Conservation (phyloP, 2,888 invertebrate genomes). For the Agrilus biguttatus region DNA sequence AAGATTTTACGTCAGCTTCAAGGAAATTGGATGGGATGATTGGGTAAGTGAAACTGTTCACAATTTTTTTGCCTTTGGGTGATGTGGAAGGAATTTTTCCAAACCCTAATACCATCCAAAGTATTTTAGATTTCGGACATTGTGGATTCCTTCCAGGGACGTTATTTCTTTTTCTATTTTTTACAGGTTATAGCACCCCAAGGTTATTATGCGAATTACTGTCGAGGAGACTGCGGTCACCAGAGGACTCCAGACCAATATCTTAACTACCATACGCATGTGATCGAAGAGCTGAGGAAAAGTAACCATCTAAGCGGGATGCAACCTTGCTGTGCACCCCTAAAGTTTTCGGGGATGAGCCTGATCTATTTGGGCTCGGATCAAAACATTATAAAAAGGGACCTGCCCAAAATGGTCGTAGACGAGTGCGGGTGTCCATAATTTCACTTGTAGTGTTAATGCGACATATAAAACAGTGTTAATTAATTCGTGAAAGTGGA, state of each 20-base stretch:
- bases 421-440: conserved; percentile 92
- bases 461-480: too few species aligned
- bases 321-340: conserved; percentile 83
- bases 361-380: conserved; percentile 85
- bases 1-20: conserved; percentile 82
- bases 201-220: conserved; percentile 89
- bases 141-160: too few species aligned
- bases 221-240: conserved; percentile 75
- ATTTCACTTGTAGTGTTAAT: conserved; percentile 13
- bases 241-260: conserved; percentile 69
- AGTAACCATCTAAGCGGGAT: conserved; percentile 60
- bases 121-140: too few species aligned
- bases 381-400: conserved; percentile 81
- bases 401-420: conserved; percentile 90
- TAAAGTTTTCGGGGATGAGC: conserved; percentile 84
- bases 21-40: conserved; percentile 85
- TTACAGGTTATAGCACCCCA: conserved; percentile 43
- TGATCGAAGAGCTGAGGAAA: conserved; percentile 78
- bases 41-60: conserved; percentile 45
- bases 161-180: too few species aligned
- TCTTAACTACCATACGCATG: conserved; percentile 79
- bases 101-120: too few species aligned
- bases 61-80: too few species aligned
- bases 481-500: too few species aligned
- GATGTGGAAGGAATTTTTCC: too few species aligned